phyloP scores from a whole-genome alignment of 2,113 vertebrate species.

The Rhinoptilus africanus region DNA sequence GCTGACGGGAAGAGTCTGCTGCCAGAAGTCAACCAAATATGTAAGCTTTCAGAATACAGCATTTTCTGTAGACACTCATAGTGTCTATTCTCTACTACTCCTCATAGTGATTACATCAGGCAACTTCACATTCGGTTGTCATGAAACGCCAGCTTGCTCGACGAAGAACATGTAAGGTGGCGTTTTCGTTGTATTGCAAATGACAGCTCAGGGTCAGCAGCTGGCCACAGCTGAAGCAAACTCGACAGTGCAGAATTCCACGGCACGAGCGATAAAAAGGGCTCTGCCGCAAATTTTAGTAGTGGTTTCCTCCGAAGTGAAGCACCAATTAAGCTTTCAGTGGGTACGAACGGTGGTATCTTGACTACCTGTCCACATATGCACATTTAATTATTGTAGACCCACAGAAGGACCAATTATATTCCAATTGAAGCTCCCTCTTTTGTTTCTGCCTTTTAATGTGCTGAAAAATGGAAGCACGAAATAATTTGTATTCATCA shows the following conservation, averaged over 20 bases:
- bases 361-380: not conserved
- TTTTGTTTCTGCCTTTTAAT: not conserved
- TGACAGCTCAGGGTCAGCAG: not conserved
- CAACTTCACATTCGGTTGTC: not conserved
- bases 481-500: not conserved
- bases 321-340: not conserved
- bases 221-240: not conserved
- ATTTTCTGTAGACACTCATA: not conserved
- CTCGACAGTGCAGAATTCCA: not conserved
- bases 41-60: not conserved
- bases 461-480: not conserved
- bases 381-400: not conserved
- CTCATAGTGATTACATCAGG: not conserved
- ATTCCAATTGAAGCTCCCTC: not conserved
- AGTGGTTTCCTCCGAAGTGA: not conserved
- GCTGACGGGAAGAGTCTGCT: slow-evolving; percentile 16
- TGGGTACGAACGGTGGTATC: not conserved
- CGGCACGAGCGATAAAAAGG: not conserved
- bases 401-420: not conserved
- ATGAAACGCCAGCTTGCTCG: not conserved
- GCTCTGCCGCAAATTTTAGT: not conserved
- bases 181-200: not conserved
- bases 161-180: not conserved
- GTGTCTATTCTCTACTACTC: not conserved
- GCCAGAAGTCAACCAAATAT: slow-evolving; percentile 39